Evolutionary conservation across 1,140 invertebrate species (phyloP), one percentile per base, ranked within the genome.

Genomic region (Dinoponera quadriceps): DNA sequence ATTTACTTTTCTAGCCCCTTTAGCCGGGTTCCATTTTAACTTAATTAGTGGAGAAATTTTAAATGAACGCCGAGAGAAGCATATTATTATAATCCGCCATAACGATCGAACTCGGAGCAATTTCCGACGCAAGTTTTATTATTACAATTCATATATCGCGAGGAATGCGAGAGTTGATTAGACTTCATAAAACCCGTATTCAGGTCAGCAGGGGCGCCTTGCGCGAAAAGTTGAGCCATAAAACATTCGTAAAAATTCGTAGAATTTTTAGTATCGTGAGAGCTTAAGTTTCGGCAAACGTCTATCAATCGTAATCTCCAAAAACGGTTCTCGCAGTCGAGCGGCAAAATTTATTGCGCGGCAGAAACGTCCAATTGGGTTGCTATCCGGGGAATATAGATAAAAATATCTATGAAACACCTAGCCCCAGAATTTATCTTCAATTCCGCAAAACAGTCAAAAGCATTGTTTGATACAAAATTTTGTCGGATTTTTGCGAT

Each of bases 361-460:
- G 33, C 75, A 71, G 65, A 11, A 20, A 51, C 65, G 48, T 59
- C 66, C 75, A 80, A 80, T 80, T 65, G 75, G 20, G 22, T 71
- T 57, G 65, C 75, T 57, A 71, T 29, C n/a, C 22, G 4, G 13
- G n/a, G 51, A 63, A 80, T 80, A 38, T 80, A 38, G 55, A 80
- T 80, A 80, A 80, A 80, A 80, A 80, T 80, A 80, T 71, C 65
- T 71, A 80, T 7, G 25, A 57, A 57, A 66, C 44, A 57, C 33
- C 51, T 57, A 33, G 44, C 57, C 9, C 38, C 29, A 44, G 59
- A 80, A 33, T 71, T 71, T 80, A 69, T 69, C 65, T 80, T 71
- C 75, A 80, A 80, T 80, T 63, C 57, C 51, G 7, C 75, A 57
- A 80, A 80, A 80, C 75, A 71, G 71, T 80, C 75, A 69, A 44